These are phyloP conservation scores for Choristoneura fumiferana DNA, from an alignment of 1,140 invertebrate species.

Conservation along the genomic window DNA sequence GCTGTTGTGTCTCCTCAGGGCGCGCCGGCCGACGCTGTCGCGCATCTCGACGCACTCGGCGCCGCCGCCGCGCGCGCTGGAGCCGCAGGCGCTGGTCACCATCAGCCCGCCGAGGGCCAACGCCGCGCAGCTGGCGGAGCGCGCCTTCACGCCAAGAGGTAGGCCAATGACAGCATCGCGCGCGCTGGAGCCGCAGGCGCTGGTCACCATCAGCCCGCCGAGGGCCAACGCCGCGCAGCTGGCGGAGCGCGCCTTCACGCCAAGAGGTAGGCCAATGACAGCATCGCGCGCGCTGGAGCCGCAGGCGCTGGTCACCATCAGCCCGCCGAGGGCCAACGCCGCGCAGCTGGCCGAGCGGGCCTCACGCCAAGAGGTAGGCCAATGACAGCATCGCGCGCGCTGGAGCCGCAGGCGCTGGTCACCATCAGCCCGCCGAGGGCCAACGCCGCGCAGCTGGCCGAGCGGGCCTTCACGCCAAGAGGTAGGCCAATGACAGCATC, in stretches of 20 bases:
- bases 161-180: constrained; percentile 2
- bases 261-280: constrained; percentile 26
- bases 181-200: constrained; percentile 30
- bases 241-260: constrained; percentile 32
- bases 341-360: constrained; percentile 32
- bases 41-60: constrained; percentile 46
- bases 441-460: constrained; percentile 24
- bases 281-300: constrained; percentile 27
- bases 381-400: constrained; percentile 18
- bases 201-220: constrained; percentile 29
- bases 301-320: constrained; percentile 30
- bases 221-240: constrained; percentile 24
- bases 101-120: constrained; percentile 26
- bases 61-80: constrained; percentile 24
- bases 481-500: too few species aligned
- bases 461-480: neutral
- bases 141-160: constrained; percentile 36
- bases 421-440: constrained; percentile 26
- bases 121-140: constrained; percentile 29
- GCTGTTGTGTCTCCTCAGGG: constrained; percentile 23
- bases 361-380: constrained; percentile 34
- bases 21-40: constrained; percentile 45
- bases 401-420: constrained; percentile 30
- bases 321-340: constrained; percentile 15
- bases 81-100: constrained; percentile 27